Base-by-base conservation (phyloP, 2,113 vertebrate species). In the Strix aluco region DNA sequence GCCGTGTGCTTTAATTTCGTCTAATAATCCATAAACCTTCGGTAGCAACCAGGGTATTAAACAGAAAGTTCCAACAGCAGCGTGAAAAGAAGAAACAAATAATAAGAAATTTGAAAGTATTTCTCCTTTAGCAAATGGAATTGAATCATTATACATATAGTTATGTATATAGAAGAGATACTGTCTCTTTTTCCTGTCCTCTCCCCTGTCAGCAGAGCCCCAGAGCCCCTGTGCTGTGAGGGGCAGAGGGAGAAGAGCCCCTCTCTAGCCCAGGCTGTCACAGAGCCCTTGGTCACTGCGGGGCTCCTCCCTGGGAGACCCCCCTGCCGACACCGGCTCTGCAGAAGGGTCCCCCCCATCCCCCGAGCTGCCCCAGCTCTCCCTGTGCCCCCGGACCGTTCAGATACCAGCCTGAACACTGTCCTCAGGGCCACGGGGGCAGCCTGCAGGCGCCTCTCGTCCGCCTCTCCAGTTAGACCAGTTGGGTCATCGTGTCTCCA, bases 111-210 rank as follows among this genome's bases (percentile, higher is more conserved):
- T 3, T 27, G n/a, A 3, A 26, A 36, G 40, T 2, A 19, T 78
- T 88, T 66, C 26, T 84, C 21, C 70, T 55, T 70, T 36, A 86
- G 58, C 52, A 46, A 29, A 36, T 22, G 58, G 63, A 30, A 84
- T 44, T 17, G 44, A 29, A 1, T 23, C 4, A 3, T 21, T 29
- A 10, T 22, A 44, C 15, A 4, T 2, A 0, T 4, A 26, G 36
- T 3, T 3, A 2, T 1, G 11, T 22, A 1, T 10, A 0, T 2
- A 47, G 58, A 11, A 30, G 51, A 14, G 15, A 10, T 5, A 4
- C 4, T 25, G 30, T 2, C 4, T 18, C 13, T 22, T 5, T 15
- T 18, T 36, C 15, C 46, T 16, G 40, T 29, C 9, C 44, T 20
- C 36, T n/a, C 7, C 16, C 13, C 38, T 21, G 0, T 0, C 34